phyloP scores from a whole-genome alignment of 2,888 invertebrate species.

The Oxystoma pomonae region DNA sequence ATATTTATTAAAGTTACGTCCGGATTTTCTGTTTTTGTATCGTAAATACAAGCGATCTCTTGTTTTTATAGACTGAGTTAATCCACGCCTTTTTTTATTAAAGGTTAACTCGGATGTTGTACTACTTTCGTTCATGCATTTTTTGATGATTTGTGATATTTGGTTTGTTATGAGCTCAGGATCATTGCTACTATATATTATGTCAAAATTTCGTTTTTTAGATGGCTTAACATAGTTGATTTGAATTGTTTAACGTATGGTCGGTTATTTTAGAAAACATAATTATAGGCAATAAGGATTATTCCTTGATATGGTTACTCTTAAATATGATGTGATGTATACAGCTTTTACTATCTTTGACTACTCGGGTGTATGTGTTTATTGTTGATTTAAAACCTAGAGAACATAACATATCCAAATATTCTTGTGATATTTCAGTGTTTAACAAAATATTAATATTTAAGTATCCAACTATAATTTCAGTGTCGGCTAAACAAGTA shows the following conservation, averaged over 20 bases:
- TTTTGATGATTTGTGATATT: not conserved
- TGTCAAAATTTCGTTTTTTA: not conserved
- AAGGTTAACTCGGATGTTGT: not conserved
- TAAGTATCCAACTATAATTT: not conserved
- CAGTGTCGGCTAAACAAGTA: not conserved
- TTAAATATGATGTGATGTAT: not conserved
- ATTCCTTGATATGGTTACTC: not conserved
- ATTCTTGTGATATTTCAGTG: not conserved
- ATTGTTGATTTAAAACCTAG: not conserved
- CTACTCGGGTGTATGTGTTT: not conserved
- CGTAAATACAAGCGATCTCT: not conserved
- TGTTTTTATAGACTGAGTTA: not conserved
- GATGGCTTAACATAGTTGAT: not conserved
- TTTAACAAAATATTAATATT: not conserved
- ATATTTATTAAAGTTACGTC: not conserved
- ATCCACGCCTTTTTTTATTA: not conserved
- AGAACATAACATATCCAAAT: not conserved
- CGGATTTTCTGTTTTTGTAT: not conserved
- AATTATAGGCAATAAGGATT: not conserved
- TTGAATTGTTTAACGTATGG: not conserved
- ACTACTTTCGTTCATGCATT: not conserved
- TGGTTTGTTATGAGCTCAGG: not conserved
- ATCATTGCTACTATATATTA: not conserved
- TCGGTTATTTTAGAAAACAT: not conserved
- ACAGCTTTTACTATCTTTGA: not conserved